A percentile compares a stretch with the other conserved stretches of the same genome.
These are phyloP conservation scores for Megalopta genalis DNA, from an alignment of 1,140 invertebrate species.

Conservation along the genomic window DNA sequence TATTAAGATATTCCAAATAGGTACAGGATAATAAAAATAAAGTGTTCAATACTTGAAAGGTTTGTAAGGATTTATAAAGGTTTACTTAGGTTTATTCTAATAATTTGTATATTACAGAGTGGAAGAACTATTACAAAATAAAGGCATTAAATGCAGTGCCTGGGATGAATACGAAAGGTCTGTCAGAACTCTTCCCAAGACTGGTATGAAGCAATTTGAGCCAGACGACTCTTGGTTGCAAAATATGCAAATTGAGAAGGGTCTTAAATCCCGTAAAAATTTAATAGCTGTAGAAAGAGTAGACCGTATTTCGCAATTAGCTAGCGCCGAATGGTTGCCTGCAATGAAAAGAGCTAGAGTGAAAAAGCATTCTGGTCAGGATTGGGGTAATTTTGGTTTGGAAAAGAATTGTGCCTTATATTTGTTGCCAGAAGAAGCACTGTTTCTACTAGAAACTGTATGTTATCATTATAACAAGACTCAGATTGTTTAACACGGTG, in stretches of 20 bases:
- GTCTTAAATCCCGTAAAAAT: conserved; percentile 80
- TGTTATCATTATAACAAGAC: conserved; percentile 54
- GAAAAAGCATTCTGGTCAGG: conserved; percentile 81
- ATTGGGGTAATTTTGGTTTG: conserved; percentile 82
- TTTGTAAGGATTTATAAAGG: too few relatives aligned
- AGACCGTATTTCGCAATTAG: conserved; percentile 81
- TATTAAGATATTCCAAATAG: background rate
- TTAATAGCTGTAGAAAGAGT: conserved; percentile 82
- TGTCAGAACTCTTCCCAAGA: conserved; percentile 78
- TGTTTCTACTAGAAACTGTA: conserved; percentile 84
- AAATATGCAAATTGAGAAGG: conserved; percentile 82
- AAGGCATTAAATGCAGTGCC: conserved; percentile 76
- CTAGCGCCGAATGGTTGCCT: conserved; percentile 82
- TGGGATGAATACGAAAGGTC: conserved; percentile 73
- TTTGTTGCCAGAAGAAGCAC: conserved; percentile 83
- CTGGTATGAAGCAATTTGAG: conserved; percentile 81
- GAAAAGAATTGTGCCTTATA: conserved; percentile 78
- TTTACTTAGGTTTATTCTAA: background rate
- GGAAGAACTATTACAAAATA: conserved; percentile 78
- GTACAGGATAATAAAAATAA: too few relatives aligned
- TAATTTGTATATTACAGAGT: conserved; percentile 75
- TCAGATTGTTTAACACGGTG: conserved; percentile 13
- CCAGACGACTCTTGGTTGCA: conserved; percentile 83
- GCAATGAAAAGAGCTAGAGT: conserved; percentile 82
- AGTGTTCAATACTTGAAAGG: too few relatives aligned